Conservation (phyloP, 2,113 vertebrate genomes). For the zebrafish (Danio rerio) region GRCz12tu NC_133176.1:50466501-50467000, state of each 20-base stretch:
- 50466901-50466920: slow-evolving; percentile 42
- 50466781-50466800: slow-evolving; percentile 24
- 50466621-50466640: neutral
- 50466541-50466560: slow-evolving; percentile 23
- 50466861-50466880: neutral
- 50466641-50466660: slow-evolving; percentile 20
- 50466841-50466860: neutral
- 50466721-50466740: slow-evolving; percentile 46
- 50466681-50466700: neutral
- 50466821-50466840: slow-evolving; percentile 43
- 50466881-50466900: slow-evolving; percentile 52
- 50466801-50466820: slow-evolving; percentile 50
- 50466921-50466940: neutral
- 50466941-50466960: neutral
- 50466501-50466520: neutral
- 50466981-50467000: too few relatives aligned
- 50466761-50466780: slow-evolving; percentile 39
- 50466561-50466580: neutral
- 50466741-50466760: slow-evolving; percentile 21
- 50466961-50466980: too few relatives aligned
- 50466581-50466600: neutral
- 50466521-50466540: neutral
- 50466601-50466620: neutral
- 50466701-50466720: slow-evolving; percentile 55
- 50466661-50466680: slow-evolving; percentile 49